Evolutionary conservation across 1,140 invertebrate genomes (phyloP), one percentile per base, ranked within the genome.

Genomic region (Drosophila malerkotliana): DNA sequence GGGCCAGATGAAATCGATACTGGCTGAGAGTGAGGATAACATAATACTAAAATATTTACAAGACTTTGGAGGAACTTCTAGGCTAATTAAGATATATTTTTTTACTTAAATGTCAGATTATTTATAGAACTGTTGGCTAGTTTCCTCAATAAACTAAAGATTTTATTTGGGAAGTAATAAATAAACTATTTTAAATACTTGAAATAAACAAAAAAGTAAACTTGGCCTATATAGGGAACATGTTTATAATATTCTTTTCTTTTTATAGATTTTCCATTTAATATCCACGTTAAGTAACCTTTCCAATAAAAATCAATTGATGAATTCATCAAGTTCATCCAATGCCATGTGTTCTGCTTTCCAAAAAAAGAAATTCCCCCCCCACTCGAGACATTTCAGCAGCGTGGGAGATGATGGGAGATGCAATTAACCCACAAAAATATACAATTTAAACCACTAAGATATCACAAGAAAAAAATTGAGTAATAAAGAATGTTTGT

Each of bases 331-430:
- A 41, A 41, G 28, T 18, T 15, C 63, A 69, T 41, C 37, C 4
- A 51, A 47, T 26, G 32, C 49, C 66, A 69, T 69, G 62, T 56
- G 66, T 37, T 67, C 32, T 1, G 8, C 18, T 32, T 12, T 10
- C 12, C 6, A n/a, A 66, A 44, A 45, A 37, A 67, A 30, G 3
- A 32, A 8, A 71, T 34, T 69, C 4, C 9, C 37, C 7, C 9
- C 37, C 47, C 45, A 57, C 21, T 58, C 15, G 32, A 68, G 56
- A 26, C 41, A 68, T 57, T 30, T 15, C 34, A 10, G 18, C 68
- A 10, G 48, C 48, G 68, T 72, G 68, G 68, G 68, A 72, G 68
- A 72, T 60, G 55, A 67, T 72, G 68, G 68, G 68, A 72, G 68
- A 72, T 60, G 55, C 45, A 72, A 59, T 66, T 56, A 51, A 74